Evolutionary conservation across 2,888 invertebrate species (phyloP), one percentile per base, ranked within the genome.

Genomic region (Drosophila kambysellisi): DNA sequence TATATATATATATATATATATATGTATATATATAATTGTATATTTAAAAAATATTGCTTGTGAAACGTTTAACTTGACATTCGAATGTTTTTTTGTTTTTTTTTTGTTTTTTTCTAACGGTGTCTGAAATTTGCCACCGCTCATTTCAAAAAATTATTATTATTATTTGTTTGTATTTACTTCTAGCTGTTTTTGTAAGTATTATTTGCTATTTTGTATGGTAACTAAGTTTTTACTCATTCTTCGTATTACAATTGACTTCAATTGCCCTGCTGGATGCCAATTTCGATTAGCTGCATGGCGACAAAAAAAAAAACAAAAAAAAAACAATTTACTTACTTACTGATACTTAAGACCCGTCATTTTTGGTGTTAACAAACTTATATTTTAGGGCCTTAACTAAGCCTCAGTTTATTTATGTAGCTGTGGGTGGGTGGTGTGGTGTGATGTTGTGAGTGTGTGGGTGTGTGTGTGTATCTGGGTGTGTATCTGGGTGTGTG

Each of bases 61-160:
- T 86, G 87, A 90, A 87, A 87, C 83, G 70, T 84, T 88, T 77
- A 84, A 88, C 88, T 86, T 82, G 87, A 89, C 89, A 85, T 81
- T 84, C 69, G 86, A 70, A 83, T 76, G 33, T 81, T 54, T 25
- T 25, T 25, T 25, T 25, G 2, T 25, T 25, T 25, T 83, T 81
- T 54, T 25, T 25, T 25, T 25, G 2, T 25, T 25, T 25, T 25
- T 83, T 46, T 57, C 70, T 25, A 70, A 74, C 17, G 68, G 57
- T 58, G 67, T 60, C 57, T 37, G 50, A 52, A 56, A 48, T 48
- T 43, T 46, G 30, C 52, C 29, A 30, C 57, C 58, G 50, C 37
- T 43, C 48, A 57, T 71, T 66, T 39, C 53, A 77, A 76, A 74
- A 25, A 68, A 46, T 53, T 70, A 56, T 51, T 53, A 33, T 25